Conservation (phyloP, 2,888 invertebrate species). For the Drosophila limbata region DNA sequence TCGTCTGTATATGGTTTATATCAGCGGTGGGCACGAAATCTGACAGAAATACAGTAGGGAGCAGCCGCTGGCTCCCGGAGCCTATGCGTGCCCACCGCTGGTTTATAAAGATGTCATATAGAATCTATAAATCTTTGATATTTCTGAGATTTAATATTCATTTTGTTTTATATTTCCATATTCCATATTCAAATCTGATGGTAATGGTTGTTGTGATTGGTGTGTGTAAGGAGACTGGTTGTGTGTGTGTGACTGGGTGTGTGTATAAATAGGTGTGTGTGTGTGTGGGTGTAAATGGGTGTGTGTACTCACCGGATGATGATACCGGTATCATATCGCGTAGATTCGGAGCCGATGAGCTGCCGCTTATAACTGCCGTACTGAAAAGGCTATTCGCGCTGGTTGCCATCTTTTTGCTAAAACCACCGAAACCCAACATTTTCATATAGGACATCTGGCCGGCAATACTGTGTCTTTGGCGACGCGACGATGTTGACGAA, state of each 20-base stretch:
- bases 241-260: not conserved
- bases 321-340: constrained; percentile 93
- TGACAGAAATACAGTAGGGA: too few relatives aligned
- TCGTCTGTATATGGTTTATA: too few relatives aligned
- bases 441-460: constrained; percentile 97
- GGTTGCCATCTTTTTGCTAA: constrained; percentile 88
- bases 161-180: too few relatives aligned
- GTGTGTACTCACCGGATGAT: constrained; percentile 89
- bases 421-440: constrained; percentile 92
- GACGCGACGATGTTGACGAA: constrained; percentile 87
- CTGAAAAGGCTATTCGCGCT: constrained; percentile 95
- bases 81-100: too few relatives aligned
- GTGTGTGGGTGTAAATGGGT: not conserved
- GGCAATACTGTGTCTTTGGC: constrained; percentile 98
- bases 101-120: too few relatives aligned
- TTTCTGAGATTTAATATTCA: too few relatives aligned
- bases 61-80: too few relatives aligned
- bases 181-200: too few relatives aligned
- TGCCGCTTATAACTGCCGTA: constrained; percentile 98
- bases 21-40: too few relatives aligned
- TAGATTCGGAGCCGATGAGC: constrained; percentile 95
- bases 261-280: not conserved
- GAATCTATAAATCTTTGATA: too few relatives aligned
- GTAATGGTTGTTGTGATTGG: too few relatives aligned
- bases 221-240: too few relatives aligned